Percentiles rank a stretch among this genome's conserved stretches.
These are phyloP conservation scores for Noctua janthina DNA, from an alignment of 2,888 invertebrate species.

Conservation along the genomic window DNA sequence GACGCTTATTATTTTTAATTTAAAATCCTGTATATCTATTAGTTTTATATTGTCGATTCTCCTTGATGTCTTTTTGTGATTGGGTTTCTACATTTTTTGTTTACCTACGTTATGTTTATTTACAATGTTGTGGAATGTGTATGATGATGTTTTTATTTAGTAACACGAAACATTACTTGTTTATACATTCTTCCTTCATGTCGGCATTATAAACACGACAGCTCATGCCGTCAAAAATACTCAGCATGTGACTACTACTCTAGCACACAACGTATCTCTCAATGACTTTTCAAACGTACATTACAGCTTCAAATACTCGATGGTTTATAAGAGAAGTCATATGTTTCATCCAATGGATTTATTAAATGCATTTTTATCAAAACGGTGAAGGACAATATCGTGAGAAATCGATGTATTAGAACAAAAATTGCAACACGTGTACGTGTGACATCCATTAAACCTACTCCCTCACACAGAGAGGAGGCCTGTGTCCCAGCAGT, in stretches of 20 bases:
- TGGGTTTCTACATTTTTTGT: slow-evolving; percentile 4
- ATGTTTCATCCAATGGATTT: not conserved
- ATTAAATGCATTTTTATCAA: not conserved
- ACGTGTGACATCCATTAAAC: no score
- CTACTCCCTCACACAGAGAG: not conserved
- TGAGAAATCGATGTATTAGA: not conserved
- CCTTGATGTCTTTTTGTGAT: slow-evolving; percentile 21
- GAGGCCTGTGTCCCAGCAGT: not conserved
- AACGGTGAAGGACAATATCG: not conserved
- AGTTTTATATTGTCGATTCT: slow-evolving; percentile 27
- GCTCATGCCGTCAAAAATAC: not conserved
- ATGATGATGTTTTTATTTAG: not conserved
- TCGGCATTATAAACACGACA: not conserved
- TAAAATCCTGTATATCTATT: slow-evolving; percentile 32
- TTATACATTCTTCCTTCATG: not conserved
- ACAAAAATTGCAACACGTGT: not conserved
- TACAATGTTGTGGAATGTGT: not conserved
- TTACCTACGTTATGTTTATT: slow-evolving; percentile 2
- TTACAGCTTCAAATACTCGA: not conserved
- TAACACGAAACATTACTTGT: not conserved
- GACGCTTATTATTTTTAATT: slow-evolving; percentile 54
- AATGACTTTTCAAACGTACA: not conserved
- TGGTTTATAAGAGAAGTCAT: not conserved
- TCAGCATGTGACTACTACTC: not conserved
- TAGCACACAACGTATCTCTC: not conserved